Percentiles rank a stretch among this genome's conserved stretches.
Conservation (phyloP, 1,140 invertebrate species). For the Oryzaephilus surinamensis region DNA sequence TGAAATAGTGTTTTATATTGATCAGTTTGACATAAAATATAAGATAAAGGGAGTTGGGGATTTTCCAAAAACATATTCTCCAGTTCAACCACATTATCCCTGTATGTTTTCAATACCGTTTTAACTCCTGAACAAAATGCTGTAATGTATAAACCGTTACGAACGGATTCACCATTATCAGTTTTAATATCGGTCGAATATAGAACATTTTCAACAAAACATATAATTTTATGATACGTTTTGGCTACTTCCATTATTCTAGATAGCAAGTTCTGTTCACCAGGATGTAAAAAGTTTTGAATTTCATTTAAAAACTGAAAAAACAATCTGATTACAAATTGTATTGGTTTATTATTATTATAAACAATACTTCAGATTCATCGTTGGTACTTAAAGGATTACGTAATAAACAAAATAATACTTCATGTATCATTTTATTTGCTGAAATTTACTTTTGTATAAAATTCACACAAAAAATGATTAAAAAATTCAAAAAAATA, state of each 20-base stretch:
- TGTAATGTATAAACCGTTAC: constrained; percentile 45
- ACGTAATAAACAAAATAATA: constrained; percentile 27
- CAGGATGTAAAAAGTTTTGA: constrained; percentile 34
- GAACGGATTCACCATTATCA: constrained; percentile 2
- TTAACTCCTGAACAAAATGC: constrained; percentile 50
- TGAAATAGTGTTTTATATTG: constrained; percentile 42
- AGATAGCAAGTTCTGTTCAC: constrained; percentile 27
- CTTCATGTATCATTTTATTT: constrained; percentile 31
- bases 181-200: too few species aligned
- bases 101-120: constrained; percentile 44
- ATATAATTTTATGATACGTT: constrained; percentile 29
- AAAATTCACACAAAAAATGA: too few species aligned
- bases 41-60: constrained; percentile 41
- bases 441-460: too few species aligned
- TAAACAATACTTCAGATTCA: constrained; percentile 17
- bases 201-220: constrained; percentile 25
- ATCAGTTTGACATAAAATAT: constrained; percentile 42
- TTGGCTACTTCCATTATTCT: constrained; percentile 26
- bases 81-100: constrained; percentile 42
- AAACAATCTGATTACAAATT: too few species aligned
- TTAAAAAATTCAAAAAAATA: too few species aligned
- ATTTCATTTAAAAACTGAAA: too few species aligned
- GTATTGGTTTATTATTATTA: too few species aligned
- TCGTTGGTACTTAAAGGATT: constrained; percentile 15
- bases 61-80: constrained; percentile 43